These are phyloP conservation scores for Papilio polyxenes DNA, from an alignment of 1,140 invertebrate species.

Conservation along the genomic window DNA sequence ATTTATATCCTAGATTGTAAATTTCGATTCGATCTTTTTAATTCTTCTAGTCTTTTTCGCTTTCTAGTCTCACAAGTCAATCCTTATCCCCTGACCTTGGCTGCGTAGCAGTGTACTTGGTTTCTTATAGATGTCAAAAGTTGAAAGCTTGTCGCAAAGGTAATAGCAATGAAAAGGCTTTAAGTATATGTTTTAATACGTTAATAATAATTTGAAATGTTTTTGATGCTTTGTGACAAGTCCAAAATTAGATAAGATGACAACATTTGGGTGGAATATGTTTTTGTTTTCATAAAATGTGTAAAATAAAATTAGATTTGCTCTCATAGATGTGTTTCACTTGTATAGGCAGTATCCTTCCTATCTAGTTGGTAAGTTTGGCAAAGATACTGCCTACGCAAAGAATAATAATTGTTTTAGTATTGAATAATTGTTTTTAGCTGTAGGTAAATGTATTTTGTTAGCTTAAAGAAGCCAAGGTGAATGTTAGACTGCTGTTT, in stretches of 20 bases:
- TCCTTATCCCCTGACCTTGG: slow-evolving; percentile 51
- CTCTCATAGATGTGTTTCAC: slow-evolving; percentile 71
- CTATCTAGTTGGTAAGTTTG: slow-evolving; percentile 47
- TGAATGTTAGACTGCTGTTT: slow-evolving; percentile 79
- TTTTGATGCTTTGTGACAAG: slow-evolving; percentile 74
- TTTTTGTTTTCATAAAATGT: slow-evolving; percentile 64
- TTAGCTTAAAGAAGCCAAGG: slow-evolving; percentile 79
- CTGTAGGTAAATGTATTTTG: slow-evolving; percentile 79
- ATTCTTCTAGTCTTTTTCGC: slow-evolving; percentile 33
- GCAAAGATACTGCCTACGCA: slow-evolving; percentile 73
- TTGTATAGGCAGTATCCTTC: slow-evolving; percentile 75
- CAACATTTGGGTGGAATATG: slow-evolving; percentile 31
- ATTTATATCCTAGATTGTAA: slow-evolving; percentile 22
- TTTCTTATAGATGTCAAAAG: slow-evolving; percentile 74
- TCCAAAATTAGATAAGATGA: slow-evolving; percentile 52
- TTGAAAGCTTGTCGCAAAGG: slow-evolving; percentile 77
- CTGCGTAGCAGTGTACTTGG: slow-evolving; percentile 79
- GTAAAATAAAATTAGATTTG: slow-evolving; percentile 72
- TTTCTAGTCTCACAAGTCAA: slow-evolving; percentile 36
- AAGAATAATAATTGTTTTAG: slow-evolving; percentile 62
- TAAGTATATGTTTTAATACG: slow-evolving; percentile 56
- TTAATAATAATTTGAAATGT: slow-evolving; percentile 58
- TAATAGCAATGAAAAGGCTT: slow-evolving; percentile 55
- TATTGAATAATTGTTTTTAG: slow-evolving; percentile 70
- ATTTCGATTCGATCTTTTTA: slow-evolving; percentile 11